Conservation (phyloP, 1,140 invertebrate species). For the Nebria ingens region DNA sequence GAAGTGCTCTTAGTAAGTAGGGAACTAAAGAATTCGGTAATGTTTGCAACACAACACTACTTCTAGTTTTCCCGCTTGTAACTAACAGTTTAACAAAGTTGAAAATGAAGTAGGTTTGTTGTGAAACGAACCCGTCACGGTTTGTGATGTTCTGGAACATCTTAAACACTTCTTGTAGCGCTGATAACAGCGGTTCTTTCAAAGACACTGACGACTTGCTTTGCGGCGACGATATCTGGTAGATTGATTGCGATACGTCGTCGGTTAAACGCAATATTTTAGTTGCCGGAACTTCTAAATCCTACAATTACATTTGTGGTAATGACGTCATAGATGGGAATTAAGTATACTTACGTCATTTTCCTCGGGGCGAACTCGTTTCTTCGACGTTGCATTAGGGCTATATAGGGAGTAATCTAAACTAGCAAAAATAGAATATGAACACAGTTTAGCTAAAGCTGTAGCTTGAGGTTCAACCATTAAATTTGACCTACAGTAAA, state of each 20-base stretch:
- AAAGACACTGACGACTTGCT: conserved; percentile 26
- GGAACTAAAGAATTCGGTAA: conserved; percentile 68
- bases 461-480: conserved; percentile 66
- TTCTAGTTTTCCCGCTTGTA: conserved; percentile 64
- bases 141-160: conserved; percentile 63
- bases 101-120: conserved; percentile 77
- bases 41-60: conserved; percentile 63
- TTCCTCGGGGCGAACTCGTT: background rate
- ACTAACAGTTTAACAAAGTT: conserved; percentile 73
- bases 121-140: conserved; percentile 63
- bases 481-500: conserved; percentile 24
- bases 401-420: conserved; percentile 39
- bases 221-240: background rate
- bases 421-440: conserved; percentile 68
- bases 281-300: conserved; percentile 37
- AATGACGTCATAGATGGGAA: background rate
- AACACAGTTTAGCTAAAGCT: conserved; percentile 59
- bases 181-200: conserved; percentile 49
- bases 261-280: conserved; percentile 56
- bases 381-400: conserved; percentile 19
- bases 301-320: background rate
- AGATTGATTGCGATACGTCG: conserved; percentile 24
- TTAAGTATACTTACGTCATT: conserved; percentile 11
- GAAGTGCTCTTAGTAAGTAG: conserved; percentile 66
- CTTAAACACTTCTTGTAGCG: conserved; percentile 55